Evolutionary conservation across 2,888 invertebrate genomes (phyloP).

Genomic region (Acleris emargana): DNA sequence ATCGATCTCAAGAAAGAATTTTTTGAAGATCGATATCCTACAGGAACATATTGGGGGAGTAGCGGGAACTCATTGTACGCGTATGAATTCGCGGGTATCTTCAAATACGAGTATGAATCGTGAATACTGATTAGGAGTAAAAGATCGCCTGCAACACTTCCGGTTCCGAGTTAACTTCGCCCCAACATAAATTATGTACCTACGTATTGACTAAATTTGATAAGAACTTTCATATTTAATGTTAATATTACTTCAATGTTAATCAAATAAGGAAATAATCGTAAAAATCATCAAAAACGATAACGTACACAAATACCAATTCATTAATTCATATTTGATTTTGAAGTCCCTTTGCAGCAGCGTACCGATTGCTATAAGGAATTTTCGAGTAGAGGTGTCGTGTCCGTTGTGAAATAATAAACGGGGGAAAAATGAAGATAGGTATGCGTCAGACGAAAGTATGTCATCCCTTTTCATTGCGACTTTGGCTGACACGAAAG

Average conservation of each 20-base stretch:
- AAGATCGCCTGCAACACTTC: no score
- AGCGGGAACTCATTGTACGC: no score
- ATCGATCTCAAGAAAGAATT: no score
- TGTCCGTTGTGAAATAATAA: slow-evolving; percentile 29
- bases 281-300: slow-evolving; percentile 2
- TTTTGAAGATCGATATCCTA: no score
- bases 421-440: slow-evolving; percentile 48
- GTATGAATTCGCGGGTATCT: no score
- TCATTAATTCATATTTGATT: slow-evolving; percentile 6
- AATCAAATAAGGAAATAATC: slow-evolving; percentile 13
- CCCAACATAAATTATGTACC: no score
- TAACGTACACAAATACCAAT: slow-evolving; percentile 1
- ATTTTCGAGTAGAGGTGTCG: background rate
- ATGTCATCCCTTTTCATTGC: slow-evolving; percentile 63
- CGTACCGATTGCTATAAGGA: background rate
- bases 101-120: no score
- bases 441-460: slow-evolving; percentile 53
- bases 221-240: background rate
- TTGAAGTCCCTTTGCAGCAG: background rate
- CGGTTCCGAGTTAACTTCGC: no score
- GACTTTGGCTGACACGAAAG: slow-evolving; percentile 53
- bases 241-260: background rate
- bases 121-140: no score
- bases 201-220: background rate
- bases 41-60: no score